Evolutionary conservation across 2,888 invertebrate species (phyloP).

Genomic region (Amphipyra tragopoginis): DNA sequence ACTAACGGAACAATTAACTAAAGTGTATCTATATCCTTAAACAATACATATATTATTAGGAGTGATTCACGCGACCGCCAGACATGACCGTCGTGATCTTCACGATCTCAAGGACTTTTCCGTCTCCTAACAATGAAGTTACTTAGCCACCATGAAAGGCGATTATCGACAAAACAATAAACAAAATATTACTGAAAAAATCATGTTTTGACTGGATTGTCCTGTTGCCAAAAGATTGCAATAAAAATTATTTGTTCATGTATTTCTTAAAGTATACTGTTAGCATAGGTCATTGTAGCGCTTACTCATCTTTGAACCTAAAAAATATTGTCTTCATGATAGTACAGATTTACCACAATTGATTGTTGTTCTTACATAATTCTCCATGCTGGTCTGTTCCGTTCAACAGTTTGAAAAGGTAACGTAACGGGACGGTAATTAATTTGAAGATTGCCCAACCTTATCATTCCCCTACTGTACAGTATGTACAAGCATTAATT

Average conservation of each 20-base stretch:
- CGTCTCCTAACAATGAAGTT: conserved; percentile 17
- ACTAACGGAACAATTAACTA: background rate
- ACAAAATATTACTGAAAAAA: conserved; percentile 3
- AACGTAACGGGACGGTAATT: too few species aligned
- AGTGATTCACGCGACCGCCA: conserved; percentile 44
- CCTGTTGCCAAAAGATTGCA: conserved; percentile 15
- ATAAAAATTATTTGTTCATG: conserved; percentile 24
- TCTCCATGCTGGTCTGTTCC: too few species aligned
- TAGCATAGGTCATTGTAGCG: conserved; percentile 28
- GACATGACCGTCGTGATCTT: conserved; percentile 36
- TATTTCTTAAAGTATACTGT: conserved; percentile 18
- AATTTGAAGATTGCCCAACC: too few species aligned
- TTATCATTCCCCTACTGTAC: too few species aligned
- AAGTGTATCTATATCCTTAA: background rate
- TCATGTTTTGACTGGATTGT: conserved; percentile 17
- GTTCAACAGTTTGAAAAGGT: too few species aligned
- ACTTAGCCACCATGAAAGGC: conserved; percentile 27
- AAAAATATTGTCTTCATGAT: background rate
- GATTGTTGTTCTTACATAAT: background rate
- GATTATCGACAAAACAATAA: conserved; percentile 19
- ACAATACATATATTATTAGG: conserved; percentile 7
- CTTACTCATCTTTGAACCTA: conserved; percentile 35
- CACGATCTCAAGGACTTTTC: conserved; percentile 37
- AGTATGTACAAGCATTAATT: too few species aligned
- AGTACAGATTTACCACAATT: background rate